Conservation (phyloP, 2,888 invertebrate species). For the Agrotis clavis region DNA sequence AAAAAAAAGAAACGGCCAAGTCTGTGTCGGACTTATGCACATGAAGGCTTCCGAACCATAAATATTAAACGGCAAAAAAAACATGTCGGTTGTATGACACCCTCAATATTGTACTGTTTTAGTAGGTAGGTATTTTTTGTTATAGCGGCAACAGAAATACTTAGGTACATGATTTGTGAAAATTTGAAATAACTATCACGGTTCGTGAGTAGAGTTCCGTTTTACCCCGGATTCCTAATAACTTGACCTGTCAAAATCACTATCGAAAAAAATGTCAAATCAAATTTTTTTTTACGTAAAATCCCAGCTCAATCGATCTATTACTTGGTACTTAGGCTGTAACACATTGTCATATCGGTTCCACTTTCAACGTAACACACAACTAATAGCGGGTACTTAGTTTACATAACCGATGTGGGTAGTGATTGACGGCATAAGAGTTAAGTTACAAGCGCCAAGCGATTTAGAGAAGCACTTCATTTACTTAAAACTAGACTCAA, state of each 20-base stretch:
- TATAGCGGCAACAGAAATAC: too few species aligned
- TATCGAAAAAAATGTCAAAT: conserved; percentile 9
- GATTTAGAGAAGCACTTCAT: conserved; percentile 13
- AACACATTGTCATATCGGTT: conserved; percentile 57
- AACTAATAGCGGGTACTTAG: conserved; percentile 64
- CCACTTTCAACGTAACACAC: conserved; percentile 70
- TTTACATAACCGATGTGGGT: conserved; percentile 76
- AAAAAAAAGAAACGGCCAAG: conserved; percentile 22
- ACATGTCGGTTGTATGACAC: too few species aligned
- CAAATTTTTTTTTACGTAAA: neutral
- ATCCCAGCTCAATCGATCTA: neutral
- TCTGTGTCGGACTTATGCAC: too few species aligned
- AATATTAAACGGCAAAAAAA: too few species aligned
- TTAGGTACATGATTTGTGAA: too few species aligned
- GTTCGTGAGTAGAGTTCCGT: too few species aligned
- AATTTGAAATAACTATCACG: too few species aligned
- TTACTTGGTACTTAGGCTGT: conserved; percentile 28
- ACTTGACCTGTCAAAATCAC: conserved; percentile 25
- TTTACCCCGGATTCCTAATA: too few species aligned
- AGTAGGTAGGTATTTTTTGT: too few species aligned
- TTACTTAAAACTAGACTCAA: too few species aligned
- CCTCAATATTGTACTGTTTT: too few species aligned
- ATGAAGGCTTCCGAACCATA: too few species aligned
- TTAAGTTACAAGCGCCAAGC: conserved; percentile 64
- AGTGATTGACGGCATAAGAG: conserved; percentile 69